Conservation (phyloP, 2,113 vertebrate species). For the Ophthalmotilapia sp. region DNA sequence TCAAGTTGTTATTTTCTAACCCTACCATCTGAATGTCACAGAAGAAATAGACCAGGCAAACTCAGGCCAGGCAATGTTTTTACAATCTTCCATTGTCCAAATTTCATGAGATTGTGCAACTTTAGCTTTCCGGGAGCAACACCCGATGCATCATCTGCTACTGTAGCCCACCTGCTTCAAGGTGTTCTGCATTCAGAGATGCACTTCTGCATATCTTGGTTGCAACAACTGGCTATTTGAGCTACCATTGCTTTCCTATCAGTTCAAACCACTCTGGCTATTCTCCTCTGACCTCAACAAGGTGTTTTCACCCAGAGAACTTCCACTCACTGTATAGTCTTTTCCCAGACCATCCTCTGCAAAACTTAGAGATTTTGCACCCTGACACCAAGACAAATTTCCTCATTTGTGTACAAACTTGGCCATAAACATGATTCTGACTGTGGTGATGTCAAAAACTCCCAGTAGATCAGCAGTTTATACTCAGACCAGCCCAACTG, state of each 20-base stretch:
- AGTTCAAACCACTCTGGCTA: not conserved
- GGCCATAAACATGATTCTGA: not conserved
- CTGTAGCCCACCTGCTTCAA: not conserved
- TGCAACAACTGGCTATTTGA: not conserved
- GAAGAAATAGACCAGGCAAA: not conserved
- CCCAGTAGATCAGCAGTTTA: not conserved
- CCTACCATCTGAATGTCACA: not conserved
- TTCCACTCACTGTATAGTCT: not conserved
- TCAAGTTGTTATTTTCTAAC: not conserved
- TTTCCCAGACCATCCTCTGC: not conserved
- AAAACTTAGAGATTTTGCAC: not conserved
- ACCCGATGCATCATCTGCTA: accelerated
- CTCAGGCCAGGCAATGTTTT: not conserved
- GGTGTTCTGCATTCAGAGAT: not conserved
- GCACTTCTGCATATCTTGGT: not conserved
- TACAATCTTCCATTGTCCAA: not conserved
- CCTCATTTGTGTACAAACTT: not conserved
- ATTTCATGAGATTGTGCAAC: not conserved
- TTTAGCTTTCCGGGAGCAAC: not conserved
- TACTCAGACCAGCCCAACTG: not conserved
- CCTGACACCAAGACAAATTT: not conserved
- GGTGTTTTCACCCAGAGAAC: not conserved
- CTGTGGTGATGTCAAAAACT: not conserved
- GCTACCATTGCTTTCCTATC: not conserved
- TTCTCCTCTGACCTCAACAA: not conserved